Percentiles rank a stretch among this genome's conserved stretches.
Conservation (phyloP, 2,888 invertebrate genomes). For the Sialis lutaria region DNA sequence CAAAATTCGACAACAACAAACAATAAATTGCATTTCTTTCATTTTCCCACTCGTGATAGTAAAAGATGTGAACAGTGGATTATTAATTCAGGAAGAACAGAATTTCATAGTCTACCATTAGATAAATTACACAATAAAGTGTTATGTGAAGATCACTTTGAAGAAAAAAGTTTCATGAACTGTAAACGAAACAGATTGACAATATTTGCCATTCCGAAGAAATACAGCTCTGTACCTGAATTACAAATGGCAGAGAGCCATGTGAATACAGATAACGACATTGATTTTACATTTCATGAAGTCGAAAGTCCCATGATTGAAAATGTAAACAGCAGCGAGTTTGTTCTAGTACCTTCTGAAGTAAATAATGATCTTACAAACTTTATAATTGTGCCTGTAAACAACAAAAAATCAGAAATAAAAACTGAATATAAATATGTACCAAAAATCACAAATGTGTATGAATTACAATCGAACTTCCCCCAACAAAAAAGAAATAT, state of each 20-base stretch:
- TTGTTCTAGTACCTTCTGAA: no score
- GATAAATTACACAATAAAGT: constrained; percentile 41
- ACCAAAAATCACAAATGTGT: no score
- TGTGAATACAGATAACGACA: background rate
- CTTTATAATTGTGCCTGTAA: no score
- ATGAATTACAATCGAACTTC: no score
- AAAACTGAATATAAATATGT: no score
- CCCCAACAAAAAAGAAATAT: no score
- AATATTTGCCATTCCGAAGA: constrained; percentile 34
- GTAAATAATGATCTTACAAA: no score
- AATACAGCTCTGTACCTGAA: no score
- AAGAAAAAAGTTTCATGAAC: constrained; percentile 33
- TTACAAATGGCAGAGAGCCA: background rate
- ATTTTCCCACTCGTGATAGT: constrained; percentile 40
- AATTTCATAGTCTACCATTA: constrained; percentile 33
- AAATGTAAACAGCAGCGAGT: no score
- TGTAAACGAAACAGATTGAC: constrained; percentile 33
- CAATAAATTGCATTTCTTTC: constrained; percentile 34
- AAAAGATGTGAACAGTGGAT: constrained; percentile 39
- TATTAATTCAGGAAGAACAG: constrained; percentile 31
- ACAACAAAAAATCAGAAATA: no score
- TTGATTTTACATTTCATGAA: background rate
- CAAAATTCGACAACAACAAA: constrained; percentile 28
- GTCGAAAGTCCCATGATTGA: no score
- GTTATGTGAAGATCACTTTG: constrained; percentile 40